These are phyloP conservation scores for Turnix velox DNA, from an alignment of 2,113 vertebrate species.

Conservation along the genomic window DNA sequence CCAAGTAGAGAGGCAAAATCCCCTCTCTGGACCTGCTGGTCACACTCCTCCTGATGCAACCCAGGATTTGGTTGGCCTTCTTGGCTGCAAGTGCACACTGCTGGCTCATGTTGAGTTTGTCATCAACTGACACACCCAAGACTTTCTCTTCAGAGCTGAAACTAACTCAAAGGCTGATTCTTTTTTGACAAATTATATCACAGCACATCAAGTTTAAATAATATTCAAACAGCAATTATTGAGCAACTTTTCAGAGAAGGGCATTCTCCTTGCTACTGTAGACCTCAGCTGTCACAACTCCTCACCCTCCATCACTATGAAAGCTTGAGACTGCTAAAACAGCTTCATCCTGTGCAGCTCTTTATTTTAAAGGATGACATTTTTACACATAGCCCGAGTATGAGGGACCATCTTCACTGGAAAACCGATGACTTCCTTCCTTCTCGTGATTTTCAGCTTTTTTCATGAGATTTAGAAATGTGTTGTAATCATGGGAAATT, in stretches of 20 bases:
- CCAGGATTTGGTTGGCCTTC: too few relatives aligned
- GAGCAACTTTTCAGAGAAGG: background rate
- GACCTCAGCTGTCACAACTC: background rate
- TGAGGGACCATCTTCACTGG: background rate
- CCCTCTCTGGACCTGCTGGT: too few relatives aligned
- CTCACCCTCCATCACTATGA: background rate
- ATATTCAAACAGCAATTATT: background rate
- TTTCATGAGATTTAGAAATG: background rate
- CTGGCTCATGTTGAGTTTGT: too few relatives aligned
- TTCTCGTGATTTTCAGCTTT: background rate
- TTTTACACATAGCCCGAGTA: background rate
- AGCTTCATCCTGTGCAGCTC: background rate
- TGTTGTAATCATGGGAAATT: too few relatives aligned
- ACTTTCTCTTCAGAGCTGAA: too few relatives aligned
- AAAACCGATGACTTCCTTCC: background rate
- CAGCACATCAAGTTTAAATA: background rate
- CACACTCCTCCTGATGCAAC: too few relatives aligned
- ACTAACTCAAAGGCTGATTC: background rate
- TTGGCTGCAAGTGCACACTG: too few relatives aligned
- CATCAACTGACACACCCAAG: too few relatives aligned
- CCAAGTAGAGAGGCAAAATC: too few relatives aligned
- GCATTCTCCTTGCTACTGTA: background rate
- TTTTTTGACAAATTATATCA: background rate
- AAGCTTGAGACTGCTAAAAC: background rate
- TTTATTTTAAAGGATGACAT: background rate